Conservation (phyloP, 2,888 invertebrate genomes). For the Euphydryas editha region DNA sequence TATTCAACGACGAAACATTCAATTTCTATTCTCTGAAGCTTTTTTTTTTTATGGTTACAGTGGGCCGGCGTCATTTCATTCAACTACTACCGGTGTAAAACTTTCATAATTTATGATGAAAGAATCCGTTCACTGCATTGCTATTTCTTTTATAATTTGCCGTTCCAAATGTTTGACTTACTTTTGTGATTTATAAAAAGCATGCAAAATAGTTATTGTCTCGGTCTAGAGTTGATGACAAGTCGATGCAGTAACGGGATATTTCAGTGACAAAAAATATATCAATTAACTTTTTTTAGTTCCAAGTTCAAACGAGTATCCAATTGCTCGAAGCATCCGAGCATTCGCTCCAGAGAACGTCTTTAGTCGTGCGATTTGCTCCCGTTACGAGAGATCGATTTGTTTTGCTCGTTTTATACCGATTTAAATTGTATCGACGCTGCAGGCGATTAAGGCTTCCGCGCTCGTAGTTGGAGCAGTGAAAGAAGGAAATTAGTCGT, state of each 20-base stretch:
- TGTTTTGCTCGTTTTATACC: slow-evolving; percentile 75
- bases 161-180: slow-evolving; percentile 48
- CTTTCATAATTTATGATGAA: slow-evolving; percentile 9
- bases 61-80: slow-evolving; percentile 40
- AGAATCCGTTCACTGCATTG: slow-evolving; percentile 8
- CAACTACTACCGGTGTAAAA: slow-evolving; percentile 21
- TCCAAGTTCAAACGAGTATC: slow-evolving; percentile 70
- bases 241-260: slow-evolving; percentile 66
- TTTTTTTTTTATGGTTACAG: slow-evolving; percentile 50
- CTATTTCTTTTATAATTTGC: slow-evolving; percentile 42
- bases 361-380: slow-evolving; percentile 79
- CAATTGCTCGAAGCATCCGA: slow-evolving; percentile 68
- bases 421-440: slow-evolving; percentile 81
- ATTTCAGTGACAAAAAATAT: slow-evolving; percentile 69
- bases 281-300: slow-evolving; percentile 78
- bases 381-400: slow-evolving; percentile 79
- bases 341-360: slow-evolving; percentile 72
- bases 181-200: slow-evolving; percentile 54
- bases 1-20: slow-evolving; percentile 63
- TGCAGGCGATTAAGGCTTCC: slow-evolving; percentile 75
- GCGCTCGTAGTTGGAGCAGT: slow-evolving; percentile 54
- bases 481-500: slow-evolving; percentile 65
- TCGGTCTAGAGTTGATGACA: slow-evolving; percentile 63
- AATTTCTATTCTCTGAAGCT: slow-evolving; percentile 49
- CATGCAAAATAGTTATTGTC: slow-evolving; percentile 56